phyloP scores from a whole-genome alignment of 2,113 vertebrate genomes.

The Trinectes maculatus region DNA sequence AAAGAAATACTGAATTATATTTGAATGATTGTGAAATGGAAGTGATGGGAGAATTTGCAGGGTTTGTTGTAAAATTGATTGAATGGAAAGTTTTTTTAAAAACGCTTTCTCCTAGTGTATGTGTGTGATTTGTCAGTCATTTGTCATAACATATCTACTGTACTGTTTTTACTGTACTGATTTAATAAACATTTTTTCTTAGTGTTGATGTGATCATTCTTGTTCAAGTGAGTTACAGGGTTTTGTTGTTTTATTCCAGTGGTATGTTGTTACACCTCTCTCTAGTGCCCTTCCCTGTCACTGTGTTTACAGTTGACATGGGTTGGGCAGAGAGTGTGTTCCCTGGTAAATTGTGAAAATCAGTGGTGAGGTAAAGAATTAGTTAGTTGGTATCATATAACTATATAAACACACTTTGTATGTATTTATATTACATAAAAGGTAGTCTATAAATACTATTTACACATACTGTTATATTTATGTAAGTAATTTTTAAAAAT shows the following conservation, averaged over 20 bases:
- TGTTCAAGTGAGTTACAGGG: not conserved
- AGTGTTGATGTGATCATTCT: slow-evolving; percentile 16
- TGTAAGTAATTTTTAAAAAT: no score
- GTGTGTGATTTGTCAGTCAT: slow-evolving; percentile 62
- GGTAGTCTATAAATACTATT: no score
- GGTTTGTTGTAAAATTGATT: slow-evolving; percentile 52
- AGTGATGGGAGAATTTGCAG: slow-evolving; percentile 53
- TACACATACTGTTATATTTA: no score
- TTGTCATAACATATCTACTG: slow-evolving; percentile 57
- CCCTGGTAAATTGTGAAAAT: no score
- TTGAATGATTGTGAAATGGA: slow-evolving; percentile 64
- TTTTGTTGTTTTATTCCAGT: not conserved
- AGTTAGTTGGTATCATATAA: no score
- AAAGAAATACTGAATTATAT: slow-evolving; percentile 55
- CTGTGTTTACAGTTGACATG: not conserved
- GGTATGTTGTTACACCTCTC: not conserved
- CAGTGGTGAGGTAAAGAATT: no score
- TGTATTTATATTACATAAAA: no score
- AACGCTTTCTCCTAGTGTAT: slow-evolving; percentile 48
- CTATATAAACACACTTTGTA: no score
- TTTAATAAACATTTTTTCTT: slow-evolving; percentile 70
- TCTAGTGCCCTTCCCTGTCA: not conserved
- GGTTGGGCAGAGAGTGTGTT: slow-evolving; percentile 3
- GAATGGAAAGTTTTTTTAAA: slow-evolving; percentile 40
- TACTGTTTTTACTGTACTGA: slow-evolving; percentile 59